Conservation (phyloP, 2,797 vertebrate species). For the Acanthopagrus latus region DNA sequence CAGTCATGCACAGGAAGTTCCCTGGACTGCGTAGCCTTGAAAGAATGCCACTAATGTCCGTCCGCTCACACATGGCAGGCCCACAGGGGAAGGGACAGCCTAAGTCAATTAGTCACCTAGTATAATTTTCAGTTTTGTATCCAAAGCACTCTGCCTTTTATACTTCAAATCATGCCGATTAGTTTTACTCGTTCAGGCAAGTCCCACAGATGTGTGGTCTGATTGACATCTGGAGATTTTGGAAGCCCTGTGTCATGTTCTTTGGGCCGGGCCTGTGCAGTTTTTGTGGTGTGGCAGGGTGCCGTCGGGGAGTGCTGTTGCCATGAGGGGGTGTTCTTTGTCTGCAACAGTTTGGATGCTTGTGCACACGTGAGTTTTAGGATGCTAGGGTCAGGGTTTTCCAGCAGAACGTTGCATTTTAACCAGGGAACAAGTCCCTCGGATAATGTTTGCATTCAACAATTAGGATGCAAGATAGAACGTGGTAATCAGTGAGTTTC, state of each 20-base stretch:
- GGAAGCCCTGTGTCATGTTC: too few relatives aligned
- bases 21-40: conserved; percentile 63
- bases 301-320: too few relatives aligned
- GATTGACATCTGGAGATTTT: too few relatives aligned
- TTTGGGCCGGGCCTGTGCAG: too few relatives aligned
- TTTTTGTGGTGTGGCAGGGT: too few relatives aligned
- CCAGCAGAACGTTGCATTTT: too few relatives aligned
- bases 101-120: conserved; percentile 53
- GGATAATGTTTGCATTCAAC: neutral
- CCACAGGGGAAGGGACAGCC: conserved; percentile 33
- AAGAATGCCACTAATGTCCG: conserved; percentile 78
- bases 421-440: too few relatives aligned
- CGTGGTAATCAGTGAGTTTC: neutral
- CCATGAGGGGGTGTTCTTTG: too few relatives aligned
- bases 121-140: conserved; percentile 16
- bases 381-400: too few relatives aligned
- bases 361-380: too few relatives aligned
- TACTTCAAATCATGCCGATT: neutral
- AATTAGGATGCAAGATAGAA: neutral
- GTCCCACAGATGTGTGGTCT: too few relatives aligned
- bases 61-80: conserved; percentile 54
- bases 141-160: neutral
- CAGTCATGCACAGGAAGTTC: conserved; percentile 80
- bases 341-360: too few relatives aligned
- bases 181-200: neutral